Conservation (phyloP, 2,113 vertebrate genomes). For the Echinops telfairi region DNA sequence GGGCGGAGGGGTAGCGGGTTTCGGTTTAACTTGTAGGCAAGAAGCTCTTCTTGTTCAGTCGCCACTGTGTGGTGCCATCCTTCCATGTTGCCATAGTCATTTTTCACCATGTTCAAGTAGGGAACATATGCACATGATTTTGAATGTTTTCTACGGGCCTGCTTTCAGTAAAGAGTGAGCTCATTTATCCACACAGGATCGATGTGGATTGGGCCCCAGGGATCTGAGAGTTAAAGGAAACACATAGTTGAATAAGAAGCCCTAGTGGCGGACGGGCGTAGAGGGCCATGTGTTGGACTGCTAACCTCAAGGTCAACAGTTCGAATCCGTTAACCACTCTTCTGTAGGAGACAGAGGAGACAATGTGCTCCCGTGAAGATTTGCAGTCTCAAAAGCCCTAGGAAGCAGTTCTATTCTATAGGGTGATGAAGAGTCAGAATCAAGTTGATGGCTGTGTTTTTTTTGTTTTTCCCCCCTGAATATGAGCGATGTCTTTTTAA, state of each 20-base stretch:
- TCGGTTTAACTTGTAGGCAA: background rate
- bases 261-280: no score
- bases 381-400: no score
- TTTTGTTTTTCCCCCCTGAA: no score
- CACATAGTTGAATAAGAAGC: background rate
- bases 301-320: no score
- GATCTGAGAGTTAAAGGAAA: background rate
- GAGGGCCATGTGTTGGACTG: no score
- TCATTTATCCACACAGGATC: background rate
- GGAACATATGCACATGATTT: slow-evolving; percentile 25
- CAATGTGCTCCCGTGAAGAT: no score
- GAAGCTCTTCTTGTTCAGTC: background rate
- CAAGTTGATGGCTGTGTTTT: no score
- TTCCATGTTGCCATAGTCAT: background rate
- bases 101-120: background rate
- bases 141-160: background rate
- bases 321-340: no score
- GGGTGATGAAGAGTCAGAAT: no score
- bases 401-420: no score
- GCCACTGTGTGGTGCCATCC: background rate
- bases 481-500: background rate
- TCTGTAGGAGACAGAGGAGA: no score
- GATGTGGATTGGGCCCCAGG: background rate
- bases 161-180: background rate
- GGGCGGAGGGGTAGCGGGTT: background rate